Evolutionary conservation across 64 coral and sea anemone species (phyloP), one percentile per base, ranked within the genome.

Genomic region (Dendrophyllia cribrosa): DNA sequence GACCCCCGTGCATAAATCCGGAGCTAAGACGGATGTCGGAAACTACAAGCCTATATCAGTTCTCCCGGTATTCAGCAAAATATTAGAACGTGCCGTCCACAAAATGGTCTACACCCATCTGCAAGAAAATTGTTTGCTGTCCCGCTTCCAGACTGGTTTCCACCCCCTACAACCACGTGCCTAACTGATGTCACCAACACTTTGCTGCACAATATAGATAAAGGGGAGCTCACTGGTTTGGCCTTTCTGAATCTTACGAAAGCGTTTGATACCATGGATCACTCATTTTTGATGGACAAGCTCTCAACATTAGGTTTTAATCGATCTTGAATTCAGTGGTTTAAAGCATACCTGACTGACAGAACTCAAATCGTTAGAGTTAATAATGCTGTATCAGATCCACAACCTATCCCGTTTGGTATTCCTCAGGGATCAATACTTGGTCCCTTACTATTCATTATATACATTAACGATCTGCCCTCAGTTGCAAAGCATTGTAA

Each of bases 181-280:
- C 76, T 94, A 51, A 77, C 76, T 60, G 77, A 94, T 64, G 65
- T 83, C 13, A 94, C 92, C 10, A 94, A 88, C 77, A 94, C 26
- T 61, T 52, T 94, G 53, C 86, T 94, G 52, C 50, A 94, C 19
- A 94, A 82, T 77, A 72, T 87, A 46, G 83, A 87, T 24, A 92
- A 79, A 75, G 91, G 91, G 70, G 56, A 79, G 56, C 78, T 94
- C 51, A 94, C 92, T 26, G 86, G 92, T 50, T n/a, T 88, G 43
- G 85, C 55, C 58, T 94, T 92, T 63, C 75, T 74, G 74, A 72
- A 93, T 53, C 91, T 93, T 76, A 50, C 51, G 43, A 93, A 87
- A 56, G 83, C 83, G 7, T 88, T 94, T 75, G 75, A 93, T 19
- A 88, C 86, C 59, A 69, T 89, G 20, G 76, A 94, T 51, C 85